Evolutionary conservation across 1,140 invertebrate genomes (phyloP).

Genomic region (Magallana angulata): DNA sequence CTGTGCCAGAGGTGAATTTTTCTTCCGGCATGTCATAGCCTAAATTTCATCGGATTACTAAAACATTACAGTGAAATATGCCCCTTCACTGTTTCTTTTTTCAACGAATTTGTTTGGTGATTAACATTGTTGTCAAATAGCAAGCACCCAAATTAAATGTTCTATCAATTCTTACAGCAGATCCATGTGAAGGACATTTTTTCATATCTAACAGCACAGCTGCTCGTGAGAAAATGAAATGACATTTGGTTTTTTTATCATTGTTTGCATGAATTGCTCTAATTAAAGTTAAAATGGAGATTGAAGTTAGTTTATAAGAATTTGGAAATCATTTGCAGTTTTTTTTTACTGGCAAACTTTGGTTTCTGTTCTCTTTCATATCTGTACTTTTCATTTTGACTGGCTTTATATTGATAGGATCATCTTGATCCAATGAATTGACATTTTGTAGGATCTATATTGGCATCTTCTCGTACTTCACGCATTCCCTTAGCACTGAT

Average conservation of each 20-base stretch:
- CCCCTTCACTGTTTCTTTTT: slow-evolving; percentile 43
- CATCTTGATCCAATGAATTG: slow-evolving; percentile 23
- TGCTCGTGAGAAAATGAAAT: slow-evolving; percentile 45
- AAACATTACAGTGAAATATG: slow-evolving; percentile 48
- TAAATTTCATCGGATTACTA: slow-evolving; percentile 10
- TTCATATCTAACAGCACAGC: background rate
- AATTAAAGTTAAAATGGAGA: slow-evolving; percentile 13
- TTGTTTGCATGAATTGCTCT: slow-evolving; percentile 43
- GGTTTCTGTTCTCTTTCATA: slow-evolving; percentile 38
- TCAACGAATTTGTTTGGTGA: slow-evolving; percentile 36
- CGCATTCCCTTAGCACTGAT: slow-evolving; percentile 29
- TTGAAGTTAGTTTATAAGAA: slow-evolving; percentile 26
- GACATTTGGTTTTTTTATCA: slow-evolving; percentile 45
- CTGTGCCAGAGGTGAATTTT: slow-evolving; percentile 43
- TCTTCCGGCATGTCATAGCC: slow-evolving; percentile 22
- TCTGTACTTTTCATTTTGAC: slow-evolving; percentile 40
- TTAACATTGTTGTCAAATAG: slow-evolving; percentile 45
- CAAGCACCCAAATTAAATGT: slow-evolving; percentile 48
- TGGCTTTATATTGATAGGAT: slow-evolving; percentile 41
- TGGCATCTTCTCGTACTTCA: slow-evolving; percentile 41
- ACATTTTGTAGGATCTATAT: slow-evolving; percentile 31
- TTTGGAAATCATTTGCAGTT: slow-evolving; percentile 45
- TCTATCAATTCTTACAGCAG: slow-evolving; percentile 38
- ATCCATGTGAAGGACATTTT: slow-evolving; percentile 14
- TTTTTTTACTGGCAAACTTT: slow-evolving; percentile 9